These are phyloP conservation scores for Alca torda DNA, from an alignment of 2,797 vertebrate species.

Conservation along the genomic window DNA sequence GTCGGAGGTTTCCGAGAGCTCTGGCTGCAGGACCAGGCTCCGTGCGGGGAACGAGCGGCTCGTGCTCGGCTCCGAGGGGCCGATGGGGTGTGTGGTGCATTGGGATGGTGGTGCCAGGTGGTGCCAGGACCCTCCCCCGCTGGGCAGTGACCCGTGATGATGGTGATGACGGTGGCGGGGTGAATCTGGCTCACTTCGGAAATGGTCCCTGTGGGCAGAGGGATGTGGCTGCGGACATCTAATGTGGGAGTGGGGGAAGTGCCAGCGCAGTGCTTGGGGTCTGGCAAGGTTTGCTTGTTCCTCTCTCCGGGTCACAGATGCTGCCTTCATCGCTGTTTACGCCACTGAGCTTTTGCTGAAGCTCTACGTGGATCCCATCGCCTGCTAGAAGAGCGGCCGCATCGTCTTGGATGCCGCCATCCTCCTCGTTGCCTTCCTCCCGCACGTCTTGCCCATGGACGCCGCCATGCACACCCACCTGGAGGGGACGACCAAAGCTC, in stretches of 20 bases:
- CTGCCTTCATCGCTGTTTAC: slow-evolving; percentile 43
- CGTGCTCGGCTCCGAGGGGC: accelerated
- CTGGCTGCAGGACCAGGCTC: background rate
- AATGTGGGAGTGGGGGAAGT: background rate
- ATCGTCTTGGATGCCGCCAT: background rate
- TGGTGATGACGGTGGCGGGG: too few relatives aligned
- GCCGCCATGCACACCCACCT: background rate
- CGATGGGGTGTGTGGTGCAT: accelerated
- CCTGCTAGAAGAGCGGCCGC: slow-evolving; percentile 46
- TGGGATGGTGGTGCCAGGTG: background rate
- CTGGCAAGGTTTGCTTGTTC: background rate
- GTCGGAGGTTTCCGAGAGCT: background rate
- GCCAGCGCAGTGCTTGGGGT: background rate
- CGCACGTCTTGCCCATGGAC: accelerated
- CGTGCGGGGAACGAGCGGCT: accelerated
- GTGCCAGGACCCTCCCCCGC: background rate
- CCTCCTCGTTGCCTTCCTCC: slow-evolving; percentile 19
- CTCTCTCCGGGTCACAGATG: slow-evolving; percentile 43
- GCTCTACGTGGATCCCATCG: background rate
- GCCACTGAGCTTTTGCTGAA: slow-evolving; percentile 43
- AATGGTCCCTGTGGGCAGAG: background rate
- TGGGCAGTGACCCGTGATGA: background rate
- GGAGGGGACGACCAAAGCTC: background rate
- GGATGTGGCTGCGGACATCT: background rate
- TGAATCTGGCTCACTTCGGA: accelerated